Percentiles rank a stretch among this genome's conserved stretches.
phyloP scores from a whole-genome alignment of 2,797 vertebrate genomes.

The Pygocentrus nattereri region DNA sequence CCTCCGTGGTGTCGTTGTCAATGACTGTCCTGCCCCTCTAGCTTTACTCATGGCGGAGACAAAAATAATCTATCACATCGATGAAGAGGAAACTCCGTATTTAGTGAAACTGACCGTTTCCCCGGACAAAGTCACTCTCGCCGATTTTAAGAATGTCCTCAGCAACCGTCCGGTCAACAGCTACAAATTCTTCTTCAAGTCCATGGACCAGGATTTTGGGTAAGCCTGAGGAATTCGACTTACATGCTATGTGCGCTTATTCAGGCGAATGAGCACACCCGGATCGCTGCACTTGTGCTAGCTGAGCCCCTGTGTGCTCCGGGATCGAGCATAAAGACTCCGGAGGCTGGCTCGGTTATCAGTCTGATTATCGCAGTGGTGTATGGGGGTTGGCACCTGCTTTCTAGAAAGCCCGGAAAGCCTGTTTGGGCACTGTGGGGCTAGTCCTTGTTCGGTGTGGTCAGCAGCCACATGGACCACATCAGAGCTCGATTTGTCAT shows the following conservation, averaged over 20 bases:
- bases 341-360: background rate
- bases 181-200: conserved; percentile 99
- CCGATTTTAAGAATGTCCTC: conserved; percentile 98
- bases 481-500: conserved; percentile 48
- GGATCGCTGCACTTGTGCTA: background rate
- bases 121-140: conserved; percentile 95
- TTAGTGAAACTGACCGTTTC: conserved; percentile 94
- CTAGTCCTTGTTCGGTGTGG: background rate
- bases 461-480: conserved; percentile 34
- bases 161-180: conserved; percentile 92
- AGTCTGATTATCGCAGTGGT: background rate
- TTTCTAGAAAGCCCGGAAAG: conserved; percentile 12
- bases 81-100: conserved; percentile 98
- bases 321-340: background rate
- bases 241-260: conserved; percentile 4
- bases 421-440: conserved; percentile 19
- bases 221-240: conserved; percentile 72
- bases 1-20: conserved; percentile 77
- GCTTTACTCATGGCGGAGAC: conserved; percentile 94
- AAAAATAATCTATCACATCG: conserved; percentile 98
- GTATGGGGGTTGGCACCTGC: conserved; percentile 53
- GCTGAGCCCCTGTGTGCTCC: background rate
- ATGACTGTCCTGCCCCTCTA: conserved; percentile 79
- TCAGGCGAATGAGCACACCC: conserved; percentile 44
- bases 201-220: conserved; percentile 99